Evolutionary conservation across 1,140 invertebrate genomes (phyloP), one percentile per base, ranked within the genome.

Genomic region (Ectropis grisescens): DNA sequence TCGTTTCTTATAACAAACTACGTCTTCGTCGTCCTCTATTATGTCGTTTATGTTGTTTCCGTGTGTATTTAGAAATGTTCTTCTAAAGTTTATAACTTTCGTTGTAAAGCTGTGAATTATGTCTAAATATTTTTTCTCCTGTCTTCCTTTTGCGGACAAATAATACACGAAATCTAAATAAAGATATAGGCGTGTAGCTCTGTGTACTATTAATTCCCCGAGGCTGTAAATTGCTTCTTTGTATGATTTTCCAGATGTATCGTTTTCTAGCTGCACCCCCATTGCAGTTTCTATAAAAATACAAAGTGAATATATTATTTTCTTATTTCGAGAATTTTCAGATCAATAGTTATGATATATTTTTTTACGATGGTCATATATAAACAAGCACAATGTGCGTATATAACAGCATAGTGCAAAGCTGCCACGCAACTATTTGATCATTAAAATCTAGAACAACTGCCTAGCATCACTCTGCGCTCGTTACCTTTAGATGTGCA

Each of bases 1-100:
- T 38, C 84, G 86, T 41, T 84, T 88, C 13, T 57, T 52, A 12
- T 25, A 41, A 15, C 36, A 41, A 7, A 47, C 33, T 28, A 29
- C 12, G 22, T 33, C 22, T 11, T 43, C 34, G 13, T 53, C 40
- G 14, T 29, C 30, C 8, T 41, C 24, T 5, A 37, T 25, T 13
- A 25, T 33, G 9, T 47, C 36, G n/a, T 41, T 25, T 2, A 19
- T 10, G 19, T 23, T 11, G 27, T 40, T 13, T 12, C 30, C 23
- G 30, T 57, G 29, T 26, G 46, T 43, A 7, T 46, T 7, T 8
- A 57, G 28, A 28, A 53, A 43, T 11, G 45, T 26, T 31, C 54
- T 57, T 29, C 71, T 51, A 2, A 58, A 39, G 23, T 46, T 35
- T 22, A 76, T 72, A 0, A 82, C 62, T 24, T 45, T 54, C 35